phyloP scores from a whole-genome alignment of 2,113 vertebrate genomes.

The Callipepla californica region DNA sequence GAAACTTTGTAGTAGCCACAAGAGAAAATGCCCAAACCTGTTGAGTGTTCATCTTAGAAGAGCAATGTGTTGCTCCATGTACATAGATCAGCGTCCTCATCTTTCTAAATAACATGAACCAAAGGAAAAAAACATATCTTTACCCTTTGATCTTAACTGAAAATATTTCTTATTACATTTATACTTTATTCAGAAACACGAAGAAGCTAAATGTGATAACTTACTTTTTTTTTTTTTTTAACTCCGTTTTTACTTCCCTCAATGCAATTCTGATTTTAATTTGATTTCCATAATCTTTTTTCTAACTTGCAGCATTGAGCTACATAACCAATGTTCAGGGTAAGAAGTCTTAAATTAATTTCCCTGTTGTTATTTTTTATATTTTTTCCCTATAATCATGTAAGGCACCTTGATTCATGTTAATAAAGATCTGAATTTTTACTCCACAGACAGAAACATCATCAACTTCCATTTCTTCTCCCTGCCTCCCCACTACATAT shows the following conservation, averaged over 20 bases:
- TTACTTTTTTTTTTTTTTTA: neutral
- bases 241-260: neutral
- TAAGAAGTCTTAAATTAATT: neutral
- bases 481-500: neutral
- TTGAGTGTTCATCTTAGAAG: neutral
- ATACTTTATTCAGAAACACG: neutral
- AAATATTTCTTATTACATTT: neutral
- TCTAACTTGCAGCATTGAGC: neutral
- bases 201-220: neutral
- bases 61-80: neutral
- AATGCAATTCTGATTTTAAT: neutral
- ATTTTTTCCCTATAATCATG: neutral
- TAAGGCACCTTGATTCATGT: neutral
- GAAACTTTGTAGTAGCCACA: neutral
- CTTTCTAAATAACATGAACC: neutral
- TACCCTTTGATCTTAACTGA: neutral
- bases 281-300: neutral
- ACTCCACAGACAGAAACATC: neutral
- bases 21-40: neutral
- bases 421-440: neutral
- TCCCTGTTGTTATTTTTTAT: neutral
- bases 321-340: neutral
- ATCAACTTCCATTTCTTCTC: neutral
- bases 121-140: neutral
- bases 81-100: neutral